phyloP scores from a whole-genome alignment of 2,797 vertebrate genomes.

The Kryptolebias ocellatus region DNA sequence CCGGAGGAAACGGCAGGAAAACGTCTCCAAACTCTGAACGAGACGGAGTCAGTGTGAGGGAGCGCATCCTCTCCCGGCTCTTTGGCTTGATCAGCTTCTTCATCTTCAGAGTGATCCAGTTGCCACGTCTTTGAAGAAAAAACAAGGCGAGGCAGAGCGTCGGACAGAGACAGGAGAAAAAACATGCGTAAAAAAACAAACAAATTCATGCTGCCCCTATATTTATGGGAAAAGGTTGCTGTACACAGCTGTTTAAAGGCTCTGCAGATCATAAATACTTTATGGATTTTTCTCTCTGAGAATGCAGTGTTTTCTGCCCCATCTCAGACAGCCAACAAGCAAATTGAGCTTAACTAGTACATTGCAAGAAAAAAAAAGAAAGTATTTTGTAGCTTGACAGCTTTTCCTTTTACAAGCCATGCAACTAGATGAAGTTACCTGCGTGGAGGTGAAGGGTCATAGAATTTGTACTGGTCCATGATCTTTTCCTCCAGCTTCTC shows the following conservation, averaged over 20 bases:
- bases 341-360: neutral
- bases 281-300: slow-evolving; percentile 18
- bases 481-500: slow-evolving; percentile 99
- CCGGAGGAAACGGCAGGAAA: slow-evolving; percentile 89
- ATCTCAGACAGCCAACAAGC: neutral
- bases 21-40: slow-evolving; percentile 93
- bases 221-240: neutral
- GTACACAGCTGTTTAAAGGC: slow-evolving; percentile 22
- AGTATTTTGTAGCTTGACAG: neutral
- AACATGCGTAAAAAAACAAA: neutral
- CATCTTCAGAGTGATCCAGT: slow-evolving; percentile 99
- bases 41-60: slow-evolving; percentile 89
- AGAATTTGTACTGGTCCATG: slow-evolving; percentile 99
- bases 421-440: slow-evolving; percentile 77
- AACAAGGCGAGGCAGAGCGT: neutral
- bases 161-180: neutral
- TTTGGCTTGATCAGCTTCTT: slow-evolving; percentile 97
- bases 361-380: too few relatives aligned
- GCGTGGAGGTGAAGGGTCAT: slow-evolving; percentile 96
- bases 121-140: slow-evolving; percentile 86
- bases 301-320: slow-evolving; percentile 6
- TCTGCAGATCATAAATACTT: slow-evolving; percentile 53
- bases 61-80: slow-evolving; percentile 93
- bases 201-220: neutral
- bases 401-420: neutral